Conservation (phyloP, 2,113 vertebrate species). For the Lycaon pictus region DNA sequence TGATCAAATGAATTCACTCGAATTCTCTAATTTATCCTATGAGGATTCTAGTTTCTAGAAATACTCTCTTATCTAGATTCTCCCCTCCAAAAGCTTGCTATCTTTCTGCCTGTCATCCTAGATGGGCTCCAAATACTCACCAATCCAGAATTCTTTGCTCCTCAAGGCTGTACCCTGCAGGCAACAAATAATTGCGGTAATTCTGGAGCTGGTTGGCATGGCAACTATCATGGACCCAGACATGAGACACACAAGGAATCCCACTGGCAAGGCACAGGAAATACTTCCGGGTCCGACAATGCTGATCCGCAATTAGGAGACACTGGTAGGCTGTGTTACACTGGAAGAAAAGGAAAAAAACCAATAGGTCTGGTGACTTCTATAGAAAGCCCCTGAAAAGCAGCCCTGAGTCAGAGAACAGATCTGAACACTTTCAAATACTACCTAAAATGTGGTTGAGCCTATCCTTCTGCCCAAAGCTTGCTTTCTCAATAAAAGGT, state of each 20-base stretch:
- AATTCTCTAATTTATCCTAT: neutral
- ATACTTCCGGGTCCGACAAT: slow-evolving; percentile 96
- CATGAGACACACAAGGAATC: slow-evolving; percentile 96
- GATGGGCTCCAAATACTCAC: slow-evolving; percentile 85
- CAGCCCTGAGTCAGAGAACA: neutral
- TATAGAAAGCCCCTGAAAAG: neutral
- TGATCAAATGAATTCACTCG: slow-evolving; percentile 42
- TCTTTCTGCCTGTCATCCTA: neutral
- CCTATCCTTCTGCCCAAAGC: neutral
- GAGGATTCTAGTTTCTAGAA: neutral
- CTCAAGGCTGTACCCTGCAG: slow-evolving; percentile 94
- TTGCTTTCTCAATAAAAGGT: neutral
- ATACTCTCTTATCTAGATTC: neutral
- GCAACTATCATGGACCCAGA: slow-evolving; percentile 98
- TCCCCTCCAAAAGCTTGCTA: neutral
- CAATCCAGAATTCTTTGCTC: slow-evolving; percentile 93
- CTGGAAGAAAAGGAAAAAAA: slow-evolving; percentile 82
- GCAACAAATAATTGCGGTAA: slow-evolving; percentile 96
- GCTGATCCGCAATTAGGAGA: slow-evolving; percentile 97
- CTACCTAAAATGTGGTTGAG: neutral
- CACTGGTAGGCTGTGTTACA: slow-evolving; percentile 96
- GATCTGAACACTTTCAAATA: neutral
- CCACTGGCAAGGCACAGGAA: slow-evolving; percentile 97
- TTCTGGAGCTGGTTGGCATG: slow-evolving; percentile 96
- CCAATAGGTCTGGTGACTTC: neutral